phyloP scores from a whole-genome alignment of 2,113 vertebrate species.

The Mirounga angustirostris region DNA sequence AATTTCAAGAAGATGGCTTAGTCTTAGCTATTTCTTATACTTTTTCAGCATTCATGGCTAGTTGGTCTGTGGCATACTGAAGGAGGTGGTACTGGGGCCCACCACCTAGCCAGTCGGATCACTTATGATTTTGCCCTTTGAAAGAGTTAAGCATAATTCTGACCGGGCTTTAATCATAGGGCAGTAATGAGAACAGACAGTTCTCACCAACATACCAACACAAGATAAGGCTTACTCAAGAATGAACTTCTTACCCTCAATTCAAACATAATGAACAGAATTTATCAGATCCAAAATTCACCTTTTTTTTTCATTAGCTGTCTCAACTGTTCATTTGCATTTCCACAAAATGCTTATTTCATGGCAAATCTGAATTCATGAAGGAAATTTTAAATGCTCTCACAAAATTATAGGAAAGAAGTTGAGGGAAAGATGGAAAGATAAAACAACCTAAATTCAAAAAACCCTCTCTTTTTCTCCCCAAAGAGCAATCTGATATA shows the following conservation, averaged over 20 bases:
- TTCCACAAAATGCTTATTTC: constrained; percentile 42
- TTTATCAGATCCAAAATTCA: not conserved
- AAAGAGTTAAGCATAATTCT: not conserved
- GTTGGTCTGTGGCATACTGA: not conserved
- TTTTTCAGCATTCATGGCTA: not conserved
- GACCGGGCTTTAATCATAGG: not conserved
- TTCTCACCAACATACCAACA: not conserved
- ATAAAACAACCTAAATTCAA: not conserved
- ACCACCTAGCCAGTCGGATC: not conserved
- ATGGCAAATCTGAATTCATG: constrained; percentile 37
- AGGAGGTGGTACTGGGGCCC: no score
- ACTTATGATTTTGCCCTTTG: not conserved
- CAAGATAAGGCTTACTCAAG: not conserved
- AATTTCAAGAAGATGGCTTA: no score
- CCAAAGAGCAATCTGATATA: not conserved
- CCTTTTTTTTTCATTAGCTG: not conserved
- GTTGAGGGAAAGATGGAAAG: not conserved
- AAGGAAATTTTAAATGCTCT: constrained; percentile 18
- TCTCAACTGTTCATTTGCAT: not conserved
- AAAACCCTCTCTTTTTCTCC: not conserved
- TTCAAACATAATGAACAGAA: not conserved
- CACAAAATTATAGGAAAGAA: not conserved
- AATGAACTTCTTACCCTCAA: not conserved
- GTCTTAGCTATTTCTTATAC: not conserved
- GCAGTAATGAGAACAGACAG: not conserved